Percentiles rank a stretch among this genome's conserved stretches.
Conservation (phyloP, 2,113 vertebrate genomes). For the Istiophorus platypterus region DNA sequence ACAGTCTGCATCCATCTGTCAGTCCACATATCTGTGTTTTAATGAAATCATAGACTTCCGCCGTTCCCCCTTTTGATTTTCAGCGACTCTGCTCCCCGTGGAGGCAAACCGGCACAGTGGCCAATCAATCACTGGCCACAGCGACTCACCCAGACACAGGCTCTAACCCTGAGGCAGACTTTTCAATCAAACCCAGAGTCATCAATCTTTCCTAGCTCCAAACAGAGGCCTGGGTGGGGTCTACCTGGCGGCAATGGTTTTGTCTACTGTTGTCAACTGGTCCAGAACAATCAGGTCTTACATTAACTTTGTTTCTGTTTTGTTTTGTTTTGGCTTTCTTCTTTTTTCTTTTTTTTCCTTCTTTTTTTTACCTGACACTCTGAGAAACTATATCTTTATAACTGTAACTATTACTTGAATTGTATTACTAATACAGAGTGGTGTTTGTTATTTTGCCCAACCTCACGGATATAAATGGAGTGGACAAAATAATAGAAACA, state of each 20-base stretch:
- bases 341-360: not conserved
- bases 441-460: not conserved
- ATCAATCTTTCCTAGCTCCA: constrained; percentile 80
- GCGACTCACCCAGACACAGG: constrained; percentile 79
- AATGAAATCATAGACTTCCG: constrained; percentile 69
- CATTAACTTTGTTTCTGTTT: constrained; percentile 14
- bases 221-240: constrained; percentile 52
- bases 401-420: too few species aligned
- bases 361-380: constrained; percentile 1
- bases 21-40: constrained; percentile 66
- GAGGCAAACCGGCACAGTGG: constrained; percentile 68
- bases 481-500: not conserved
- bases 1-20: constrained; percentile 49
- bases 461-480: not conserved
- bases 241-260: constrained; percentile 67
- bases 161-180: constrained; percentile 81
- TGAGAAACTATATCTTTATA: not conserved
- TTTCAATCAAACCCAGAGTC: constrained; percentile 86
- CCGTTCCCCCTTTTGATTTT: constrained; percentile 71
- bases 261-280: constrained; percentile 51
- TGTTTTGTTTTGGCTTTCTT: too few species aligned
- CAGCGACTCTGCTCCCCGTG: constrained; percentile 66
- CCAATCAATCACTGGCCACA: constrained; percentile 83
- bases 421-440: not conserved
- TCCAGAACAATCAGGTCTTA: constrained; percentile 59